phyloP scores from a whole-genome alignment of 2,113 vertebrate genomes.

The Himantopus leucocephalus region DNA sequence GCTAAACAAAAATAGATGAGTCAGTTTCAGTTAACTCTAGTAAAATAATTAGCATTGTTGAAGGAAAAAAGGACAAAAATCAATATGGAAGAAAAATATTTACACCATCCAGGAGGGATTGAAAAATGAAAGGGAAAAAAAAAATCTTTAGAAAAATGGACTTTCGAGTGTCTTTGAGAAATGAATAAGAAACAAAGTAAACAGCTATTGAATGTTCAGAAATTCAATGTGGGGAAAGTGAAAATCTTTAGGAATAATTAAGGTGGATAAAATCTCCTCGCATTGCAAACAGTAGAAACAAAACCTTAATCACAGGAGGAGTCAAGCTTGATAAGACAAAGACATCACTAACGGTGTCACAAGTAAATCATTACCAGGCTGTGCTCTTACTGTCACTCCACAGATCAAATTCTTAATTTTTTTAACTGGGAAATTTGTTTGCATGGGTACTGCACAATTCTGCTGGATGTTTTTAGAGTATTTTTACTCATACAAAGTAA shows the following conservation, averaged over 20 bases:
- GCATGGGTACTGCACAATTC: neutral
- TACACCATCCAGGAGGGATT: neutral
- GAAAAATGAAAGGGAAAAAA: conserved; percentile 17
- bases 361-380: neutral
- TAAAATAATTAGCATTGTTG: conserved; percentile 57
- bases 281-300: conserved; percentile 9
- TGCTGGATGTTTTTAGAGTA: neutral
- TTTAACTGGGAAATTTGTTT: neutral
- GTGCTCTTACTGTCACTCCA: neutral
- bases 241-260: conserved; percentile 60
- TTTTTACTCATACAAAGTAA: neutral
- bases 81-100: conserved; percentile 48
- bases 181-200: conserved; percentile 27
- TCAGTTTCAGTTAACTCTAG: conserved; percentile 2
- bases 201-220: conserved; percentile 6
- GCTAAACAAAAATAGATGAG: conserved; percentile 29
- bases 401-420: neutral
- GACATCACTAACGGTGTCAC: neutral
- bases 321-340: neutral
- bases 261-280: conserved; percentile 18
- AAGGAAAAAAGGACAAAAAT: conserved; percentile 40
- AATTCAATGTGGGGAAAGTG: conserved; percentile 48
- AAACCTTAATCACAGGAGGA: conserved; percentile 16
- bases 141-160: conserved; percentile 20
- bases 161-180: conserved; percentile 32